Conservation (phyloP, 2,888 invertebrate species). For the Polyploca ridens region DNA sequence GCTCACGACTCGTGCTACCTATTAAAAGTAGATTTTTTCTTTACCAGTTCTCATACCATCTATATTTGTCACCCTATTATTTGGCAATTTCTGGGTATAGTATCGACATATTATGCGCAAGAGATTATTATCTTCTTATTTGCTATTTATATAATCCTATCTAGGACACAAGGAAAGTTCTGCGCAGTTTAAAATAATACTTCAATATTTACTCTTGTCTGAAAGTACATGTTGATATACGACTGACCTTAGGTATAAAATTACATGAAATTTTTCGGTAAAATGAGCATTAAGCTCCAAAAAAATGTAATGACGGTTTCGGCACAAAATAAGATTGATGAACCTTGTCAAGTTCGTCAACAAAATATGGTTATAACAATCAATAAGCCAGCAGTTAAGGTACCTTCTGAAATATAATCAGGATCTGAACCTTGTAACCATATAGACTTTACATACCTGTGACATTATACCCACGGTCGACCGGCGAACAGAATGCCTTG, state of each 20-base stretch:
- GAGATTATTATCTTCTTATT: neutral
- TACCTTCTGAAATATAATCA: slow-evolving; percentile 6
- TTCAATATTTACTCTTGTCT: neutral
- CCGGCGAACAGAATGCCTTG: slow-evolving; percentile 42
- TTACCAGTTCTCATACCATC: too few species aligned
- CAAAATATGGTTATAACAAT: neutral
- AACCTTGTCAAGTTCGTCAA: neutral
- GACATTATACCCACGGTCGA: slow-evolving; percentile 47
- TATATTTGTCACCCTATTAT: too few species aligned
- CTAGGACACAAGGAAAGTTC: neutral
- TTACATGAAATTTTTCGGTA: neutral
- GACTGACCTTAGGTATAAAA: neutral
- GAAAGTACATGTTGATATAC: neutral
- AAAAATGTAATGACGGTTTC: neutral
- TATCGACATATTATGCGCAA: neutral
- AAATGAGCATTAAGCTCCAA: neutral
- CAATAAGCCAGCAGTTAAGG: neutral
- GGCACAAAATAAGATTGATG: neutral
- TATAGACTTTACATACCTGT: neutral
- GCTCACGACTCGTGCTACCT: too few species aligned
- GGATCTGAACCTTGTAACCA: slow-evolving; percentile 6
- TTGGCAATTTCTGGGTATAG: too few species aligned
- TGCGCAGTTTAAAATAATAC: neutral
- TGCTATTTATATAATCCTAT: neutral
- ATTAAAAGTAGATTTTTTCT: too few species aligned